These are phyloP conservation scores for Leucoraja ocellata DNA, from an alignment of 2,797 vertebrate species.

Conservation along the genomic window DNA sequence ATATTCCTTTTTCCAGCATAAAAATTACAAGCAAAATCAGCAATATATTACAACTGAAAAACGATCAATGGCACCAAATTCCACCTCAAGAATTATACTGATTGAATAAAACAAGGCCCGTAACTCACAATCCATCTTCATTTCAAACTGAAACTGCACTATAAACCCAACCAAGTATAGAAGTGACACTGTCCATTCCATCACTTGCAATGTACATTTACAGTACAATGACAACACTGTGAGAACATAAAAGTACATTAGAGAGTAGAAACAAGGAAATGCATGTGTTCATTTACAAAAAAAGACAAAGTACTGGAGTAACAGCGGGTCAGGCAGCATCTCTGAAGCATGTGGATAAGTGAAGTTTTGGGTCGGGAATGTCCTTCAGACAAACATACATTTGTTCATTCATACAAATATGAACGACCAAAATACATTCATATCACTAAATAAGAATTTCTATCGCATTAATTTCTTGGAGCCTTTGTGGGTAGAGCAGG, in stretches of 20 bases:
- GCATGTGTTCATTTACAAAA: too few species aligned
- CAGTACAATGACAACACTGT: neutral
- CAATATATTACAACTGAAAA: neutral
- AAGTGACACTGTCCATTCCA: neutral
- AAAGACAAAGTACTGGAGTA: too few species aligned
- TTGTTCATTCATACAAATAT: neutral
- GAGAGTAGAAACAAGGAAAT: too few species aligned
- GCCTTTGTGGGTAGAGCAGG: too few species aligned
- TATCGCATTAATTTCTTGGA: too few species aligned
- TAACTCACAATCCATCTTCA: neutral
- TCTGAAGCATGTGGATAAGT: too few species aligned
- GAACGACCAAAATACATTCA: too few species aligned
- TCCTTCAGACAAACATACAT: neutral
- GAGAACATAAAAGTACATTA: neutral
- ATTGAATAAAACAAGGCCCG: neutral
- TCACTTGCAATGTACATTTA: neutral
- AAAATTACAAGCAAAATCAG: neutral
- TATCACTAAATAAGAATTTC: too few species aligned
- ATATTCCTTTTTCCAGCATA: neutral
- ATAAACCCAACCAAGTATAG: neutral
- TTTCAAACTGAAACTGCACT: neutral
- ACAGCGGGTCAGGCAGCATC: too few species aligned
- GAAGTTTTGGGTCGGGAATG: too few species aligned
- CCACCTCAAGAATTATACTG: neutral
- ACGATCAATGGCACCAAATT: neutral